These are phyloP conservation scores for Austrolebias charrua DNA, from an alignment of 2,797 vertebrate genomes.

Conservation along the genomic window DNA sequence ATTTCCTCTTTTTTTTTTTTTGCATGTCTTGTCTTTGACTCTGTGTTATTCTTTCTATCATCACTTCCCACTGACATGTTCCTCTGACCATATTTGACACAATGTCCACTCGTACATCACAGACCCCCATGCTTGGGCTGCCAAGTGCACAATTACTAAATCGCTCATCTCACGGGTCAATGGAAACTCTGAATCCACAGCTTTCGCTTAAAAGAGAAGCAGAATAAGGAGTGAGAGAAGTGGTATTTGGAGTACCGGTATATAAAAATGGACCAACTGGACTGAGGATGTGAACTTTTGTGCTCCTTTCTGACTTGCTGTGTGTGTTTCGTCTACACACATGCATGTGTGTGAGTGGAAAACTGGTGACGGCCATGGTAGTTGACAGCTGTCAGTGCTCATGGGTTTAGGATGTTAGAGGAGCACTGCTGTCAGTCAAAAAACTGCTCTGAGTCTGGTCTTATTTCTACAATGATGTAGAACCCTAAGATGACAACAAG, in stretches of 20 bases:
- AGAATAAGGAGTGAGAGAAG: conserved; percentile 14
- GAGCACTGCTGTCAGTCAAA: conserved; percentile 61
- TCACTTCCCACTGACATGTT: conserved; percentile 25
- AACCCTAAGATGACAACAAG: conserved; percentile 35
- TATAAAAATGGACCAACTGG: conserved; percentile 24
- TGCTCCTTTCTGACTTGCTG: conserved; percentile 22
- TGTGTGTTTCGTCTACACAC: not conserved
- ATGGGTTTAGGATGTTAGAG: conserved; percentile 40
- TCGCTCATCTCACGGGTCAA: conserved; percentile 77
- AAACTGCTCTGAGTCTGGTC: conserved; percentile 41
- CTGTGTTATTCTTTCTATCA: conserved; percentile 16
- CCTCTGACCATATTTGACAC: conserved; percentile 48
- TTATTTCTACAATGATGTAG: conserved; percentile 28
- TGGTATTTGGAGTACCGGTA: conserved; percentile 30
- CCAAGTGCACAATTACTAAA: conserved; percentile 78
- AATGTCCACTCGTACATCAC: conserved; percentile 55
- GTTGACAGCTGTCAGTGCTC: conserved; percentile 74
- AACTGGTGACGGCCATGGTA: conserved; percentile 65
- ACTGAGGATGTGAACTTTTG: conserved; percentile 26
- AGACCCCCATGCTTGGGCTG: conserved; percentile 48
- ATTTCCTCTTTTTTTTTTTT: conserved; percentile 18
- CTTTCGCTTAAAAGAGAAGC: conserved; percentile 41
- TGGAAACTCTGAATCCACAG: conserved; percentile 56
- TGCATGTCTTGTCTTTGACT: not conserved
- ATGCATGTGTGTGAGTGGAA: conserved; percentile 17